These are phyloP conservation scores for Lamellibrachia luymesi DNA, from an alignment of 1,140 invertebrate genomes.

Conservation along the genomic window DNA sequence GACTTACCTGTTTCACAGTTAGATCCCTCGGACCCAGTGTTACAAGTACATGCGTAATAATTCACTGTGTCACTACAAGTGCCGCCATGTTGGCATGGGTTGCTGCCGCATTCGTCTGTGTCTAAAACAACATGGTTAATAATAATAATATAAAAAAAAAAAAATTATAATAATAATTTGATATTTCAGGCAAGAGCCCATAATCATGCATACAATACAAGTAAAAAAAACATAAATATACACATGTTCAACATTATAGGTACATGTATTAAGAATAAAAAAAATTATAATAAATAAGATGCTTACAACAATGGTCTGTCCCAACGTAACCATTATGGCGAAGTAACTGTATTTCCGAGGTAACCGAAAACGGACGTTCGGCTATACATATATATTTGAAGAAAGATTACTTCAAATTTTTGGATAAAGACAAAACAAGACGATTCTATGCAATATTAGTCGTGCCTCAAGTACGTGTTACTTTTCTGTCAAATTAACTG, in stretches of 20 bases:
- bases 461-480: no score
- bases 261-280: no score
- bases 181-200: neutral
- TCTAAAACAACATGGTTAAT: neutral
- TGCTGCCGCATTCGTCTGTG: neutral
- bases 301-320: no score
- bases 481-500: no score
- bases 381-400: no score
- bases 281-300: no score
- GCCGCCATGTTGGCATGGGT: neutral
- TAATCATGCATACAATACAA: neutral
- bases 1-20: conserved; percentile 3
- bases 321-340: no score
- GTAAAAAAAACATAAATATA: neutral
- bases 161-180: neutral
- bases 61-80: neutral
- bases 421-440: no score
- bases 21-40: neutral
- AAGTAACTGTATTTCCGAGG: no score
- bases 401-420: no score
- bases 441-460: no score
- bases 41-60: neutral
- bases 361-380: no score
- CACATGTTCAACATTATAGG: neutral
- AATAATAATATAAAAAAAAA: neutral